Evolutionary conservation across 2,888 invertebrate genomes (phyloP), one percentile per base, ranked within the genome.

Genomic region (Drosophila vallismaia): DNA sequence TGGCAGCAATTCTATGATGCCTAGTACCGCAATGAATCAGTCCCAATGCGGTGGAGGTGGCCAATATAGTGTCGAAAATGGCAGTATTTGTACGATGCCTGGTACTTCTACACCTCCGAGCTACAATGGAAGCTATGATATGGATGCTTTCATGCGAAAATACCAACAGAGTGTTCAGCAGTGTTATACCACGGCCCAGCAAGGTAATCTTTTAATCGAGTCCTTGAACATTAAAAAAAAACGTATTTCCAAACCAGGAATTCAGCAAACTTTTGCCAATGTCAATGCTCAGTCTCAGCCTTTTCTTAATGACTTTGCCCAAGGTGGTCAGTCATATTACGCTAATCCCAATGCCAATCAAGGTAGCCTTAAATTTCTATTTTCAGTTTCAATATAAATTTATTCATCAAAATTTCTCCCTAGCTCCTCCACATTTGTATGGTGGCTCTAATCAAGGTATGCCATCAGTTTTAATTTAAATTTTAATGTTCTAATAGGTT

Each of bases 81-180:
- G 3, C 24, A 36, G 3, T 4, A 10, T 8, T 12, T 10, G 46
- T 8, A 10, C 24, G 0, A 2, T 8, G 5, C 2, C 33, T 5
- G 7, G 31, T 8, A 1, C 46, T 19, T n/a, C 46, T 9, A 4
- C 29, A 1, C n/a, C 5, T 1, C 46, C 8, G 24, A 33, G 26
- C n/a, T 6, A 29, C 4, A 24, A 10, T n/a, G 1, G 14, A 1
- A 14, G 12, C 44, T 38, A 36, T 1, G 48, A 55, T 24, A 26
- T 57, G 14, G 56, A 57, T 6, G 52, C 12, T 8, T 64, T 58
- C 3, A 42, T 71, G 36, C 50, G 31, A 10, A 72, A 66, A 36
- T 71, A 58, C 14, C 40, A 54, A 1, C 54, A 46, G 12, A 51
- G 12, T 12, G 14, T 49, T 28, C 66, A 54, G 10, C 40, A 59